Evolutionary conservation across 2,888 invertebrate species (phyloP), one percentile per base, ranked within the genome.

Genomic region (Scaptomyza polygonia): DNA sequence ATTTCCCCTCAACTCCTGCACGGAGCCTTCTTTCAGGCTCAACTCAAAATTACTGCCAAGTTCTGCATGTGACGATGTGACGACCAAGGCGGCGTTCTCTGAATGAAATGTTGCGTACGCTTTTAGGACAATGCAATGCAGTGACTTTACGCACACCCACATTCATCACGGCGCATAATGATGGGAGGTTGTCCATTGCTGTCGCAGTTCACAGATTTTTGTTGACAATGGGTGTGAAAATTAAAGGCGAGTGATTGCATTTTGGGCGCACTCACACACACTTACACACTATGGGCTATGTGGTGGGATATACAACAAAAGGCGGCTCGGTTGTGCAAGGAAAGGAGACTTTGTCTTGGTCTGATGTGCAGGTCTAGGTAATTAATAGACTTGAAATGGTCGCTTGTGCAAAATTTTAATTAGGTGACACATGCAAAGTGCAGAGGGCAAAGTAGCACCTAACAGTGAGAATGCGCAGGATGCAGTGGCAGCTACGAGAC

Each of bases 231-330:
- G 72, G 79, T 84, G 87, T 84, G 87, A 86, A 84, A 84, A 84
- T 84, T 84, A 85, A 84, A 84, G 85, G 85, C 85, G 79, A 86
- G 87, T 86, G 87, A 84, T 86, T 84, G 85, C 84, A 86, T 79
- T 79, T 83, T 86, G 73, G 58, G 53, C 72, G 45, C 43, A 39
- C 14, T 25, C 4, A 34, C 32, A 14, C 14, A 36, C 36, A 36
- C 49, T 62, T 16, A 16, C 6, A 8, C 14, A 48, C 34, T 47
- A 54, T 48, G n/a, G 39, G 29, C 21, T 42, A 29, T 45, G 16
- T 5, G 34, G 32, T 14, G 27, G 56, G 45, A 45, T 45, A 44
- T 2, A 16, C 30, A 58, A 63, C 67, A 72, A 72, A 56, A 68
- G 59, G 43, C 54, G 47, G 30, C 14, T 39, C 34, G 42, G 44